Percentiles rank a stretch among this genome's conserved stretches.
Evolutionary conservation across 2,797 vertebrate genomes (phyloP).

Genomic region (Lacerta agilis): DNA sequence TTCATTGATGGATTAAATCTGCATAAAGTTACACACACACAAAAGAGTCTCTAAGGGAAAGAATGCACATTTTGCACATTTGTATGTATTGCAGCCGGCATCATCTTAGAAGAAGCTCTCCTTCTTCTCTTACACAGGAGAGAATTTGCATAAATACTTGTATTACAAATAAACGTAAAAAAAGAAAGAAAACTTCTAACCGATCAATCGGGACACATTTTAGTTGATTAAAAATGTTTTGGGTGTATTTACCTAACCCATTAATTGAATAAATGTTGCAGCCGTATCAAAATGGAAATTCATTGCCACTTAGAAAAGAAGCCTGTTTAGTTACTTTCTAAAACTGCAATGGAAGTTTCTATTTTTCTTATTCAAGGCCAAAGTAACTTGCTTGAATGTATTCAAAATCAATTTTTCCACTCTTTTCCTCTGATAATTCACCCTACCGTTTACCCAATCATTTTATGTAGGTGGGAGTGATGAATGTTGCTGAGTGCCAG

Average conservation of each 20-base stretch:
- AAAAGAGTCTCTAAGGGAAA: background rate
- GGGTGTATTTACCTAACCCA: background rate
- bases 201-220: background rate
- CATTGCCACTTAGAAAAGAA: background rate
- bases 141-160: background rate
- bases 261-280: background rate
- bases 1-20: background rate
- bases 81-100: background rate
- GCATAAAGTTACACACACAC: background rate
- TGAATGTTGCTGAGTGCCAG: conserved; percentile 78
- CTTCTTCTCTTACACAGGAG: background rate
- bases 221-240: background rate
- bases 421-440: conserved; percentile 69
- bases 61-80: background rate
- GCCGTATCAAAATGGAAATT: background rate
- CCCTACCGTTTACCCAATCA: conserved; percentile 67
- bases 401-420: conserved; percentile 42
- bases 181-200: background rate
- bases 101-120: background rate
- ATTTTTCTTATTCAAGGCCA: conserved; percentile 10
- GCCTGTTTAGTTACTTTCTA: conserved; percentile 1
- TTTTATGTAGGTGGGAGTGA: conserved; percentile 74
- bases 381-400: conserved; percentile 37
- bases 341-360: conserved; percentile 3
- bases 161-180: background rate